Evolutionary conservation across 2,888 invertebrate species (phyloP).

Genomic region (Nomada ferruginata): DNA sequence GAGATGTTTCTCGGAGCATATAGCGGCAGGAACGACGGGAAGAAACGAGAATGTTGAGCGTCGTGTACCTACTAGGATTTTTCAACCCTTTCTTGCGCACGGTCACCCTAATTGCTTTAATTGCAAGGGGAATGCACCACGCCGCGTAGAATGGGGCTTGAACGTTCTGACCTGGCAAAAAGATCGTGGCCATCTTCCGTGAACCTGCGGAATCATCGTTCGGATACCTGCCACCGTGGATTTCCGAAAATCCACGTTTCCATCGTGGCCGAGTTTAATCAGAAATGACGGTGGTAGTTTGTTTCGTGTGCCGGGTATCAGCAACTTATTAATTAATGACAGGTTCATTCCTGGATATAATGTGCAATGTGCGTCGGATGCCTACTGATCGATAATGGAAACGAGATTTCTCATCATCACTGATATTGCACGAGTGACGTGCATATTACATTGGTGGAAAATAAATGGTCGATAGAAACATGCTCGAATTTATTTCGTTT

Average conservation of each 20-base stretch:
- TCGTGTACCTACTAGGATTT: conserved; percentile 62
- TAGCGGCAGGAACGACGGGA: conserved; percentile 47
- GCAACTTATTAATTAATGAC: no score
- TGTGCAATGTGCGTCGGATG: no score
- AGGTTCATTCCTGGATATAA: no score
- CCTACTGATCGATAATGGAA: no score
- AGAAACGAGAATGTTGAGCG: conserved; percentile 62
- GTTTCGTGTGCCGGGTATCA: no score
- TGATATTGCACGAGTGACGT: no score
- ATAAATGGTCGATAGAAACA: no score
- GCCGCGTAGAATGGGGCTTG: conserved; percentile 37
- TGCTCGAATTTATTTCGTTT: no score
- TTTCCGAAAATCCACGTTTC: conserved; percentile 24
- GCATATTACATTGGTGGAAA: no score
- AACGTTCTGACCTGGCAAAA: conserved; percentile 52
- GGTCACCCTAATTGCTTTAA: conserved; percentile 65
- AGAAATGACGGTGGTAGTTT: neutral
- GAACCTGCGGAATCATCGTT: neutral
- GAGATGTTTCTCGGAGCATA: conserved; percentile 28
- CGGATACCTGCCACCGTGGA: neutral
- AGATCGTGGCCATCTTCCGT: conserved; percentile 27
- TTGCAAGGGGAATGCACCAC: conserved; percentile 62
- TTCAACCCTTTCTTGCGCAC: conserved; percentile 59
- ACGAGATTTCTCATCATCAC: no score
- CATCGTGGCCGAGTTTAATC: neutral